Conservation (phyloP, 1,140 invertebrate species). For the Drosophila prosaltans region DNA sequence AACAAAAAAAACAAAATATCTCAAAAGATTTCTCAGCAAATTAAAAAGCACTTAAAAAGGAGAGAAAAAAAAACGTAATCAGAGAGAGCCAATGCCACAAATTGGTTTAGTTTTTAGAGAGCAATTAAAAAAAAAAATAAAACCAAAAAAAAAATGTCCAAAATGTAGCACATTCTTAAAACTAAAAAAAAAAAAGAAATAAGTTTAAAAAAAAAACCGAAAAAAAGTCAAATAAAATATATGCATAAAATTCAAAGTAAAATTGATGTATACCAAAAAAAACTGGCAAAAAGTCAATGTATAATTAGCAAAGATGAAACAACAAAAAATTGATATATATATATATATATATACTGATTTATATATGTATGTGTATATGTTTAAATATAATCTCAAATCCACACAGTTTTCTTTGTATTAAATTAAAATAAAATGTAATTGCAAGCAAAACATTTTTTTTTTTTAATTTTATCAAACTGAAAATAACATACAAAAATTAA, state of each 20-base stretch:
- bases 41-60: constrained; percentile 9
- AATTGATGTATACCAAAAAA: constrained; percentile 69
- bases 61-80: constrained; percentile 10
- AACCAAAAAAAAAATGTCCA: constrained; percentile 42
- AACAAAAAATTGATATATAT: constrained; percentile 28
- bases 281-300: constrained; percentile 39
- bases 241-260: constrained; percentile 38
- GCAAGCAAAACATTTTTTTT: constrained; percentile 46
- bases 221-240: not conserved
- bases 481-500: constrained; percentile 19
- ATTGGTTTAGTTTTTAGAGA: constrained; percentile 13
- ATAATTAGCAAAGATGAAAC: constrained; percentile 59
- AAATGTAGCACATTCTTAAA: constrained; percentile 67
- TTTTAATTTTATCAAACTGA: constrained; percentile 37
- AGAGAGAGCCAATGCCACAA: constrained; percentile 20
- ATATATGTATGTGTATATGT: constrained; percentile 6
- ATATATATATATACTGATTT: constrained; percentile 34
- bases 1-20: not conserved
- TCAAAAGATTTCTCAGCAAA: constrained; percentile 29
- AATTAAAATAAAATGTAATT: constrained; percentile 53
- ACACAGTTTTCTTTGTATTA: constrained; percentile 49
- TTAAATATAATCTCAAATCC: constrained; percentile 6
- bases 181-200: constrained; percentile 23
- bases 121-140: constrained; percentile 13
- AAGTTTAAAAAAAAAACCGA: not conserved